These are phyloP conservation scores for Lasius platythorax DNA, from an alignment of 2,888 invertebrate species.

Conservation along the genomic window DNA sequence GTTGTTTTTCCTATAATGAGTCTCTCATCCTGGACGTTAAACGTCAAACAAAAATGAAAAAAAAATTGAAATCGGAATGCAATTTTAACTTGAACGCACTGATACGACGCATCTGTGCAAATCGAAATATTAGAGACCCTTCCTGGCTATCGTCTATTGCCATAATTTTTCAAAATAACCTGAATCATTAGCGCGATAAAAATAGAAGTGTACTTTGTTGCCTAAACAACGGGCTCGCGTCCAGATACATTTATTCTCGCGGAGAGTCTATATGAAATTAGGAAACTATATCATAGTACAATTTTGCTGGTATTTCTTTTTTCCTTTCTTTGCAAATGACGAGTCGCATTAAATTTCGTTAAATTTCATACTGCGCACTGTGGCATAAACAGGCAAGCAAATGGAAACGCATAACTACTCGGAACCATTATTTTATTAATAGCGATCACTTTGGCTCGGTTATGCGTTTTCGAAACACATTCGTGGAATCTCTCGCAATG, in stretches of 20 bases:
- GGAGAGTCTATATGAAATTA: not conserved
- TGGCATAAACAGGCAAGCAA: not conserved
- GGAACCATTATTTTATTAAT: constrained; percentile 38
- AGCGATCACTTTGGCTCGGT: constrained; percentile 30
- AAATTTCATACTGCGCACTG: not conserved
- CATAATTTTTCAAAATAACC: constrained; percentile 3
- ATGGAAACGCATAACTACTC: not conserved
- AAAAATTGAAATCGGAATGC: not conserved
- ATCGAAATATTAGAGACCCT: not conserved
- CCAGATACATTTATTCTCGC: constrained; percentile 33
- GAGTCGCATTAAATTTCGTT: not conserved
- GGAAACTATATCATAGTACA: not conserved
- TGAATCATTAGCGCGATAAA: not conserved
- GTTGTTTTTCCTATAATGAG: not conserved
- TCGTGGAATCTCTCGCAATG: not conserved
- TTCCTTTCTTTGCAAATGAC: not conserved
- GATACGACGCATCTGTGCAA: not conserved
- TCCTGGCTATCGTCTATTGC: not conserved
- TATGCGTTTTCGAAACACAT: not conserved
- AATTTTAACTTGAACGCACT: not conserved
- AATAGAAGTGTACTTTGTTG: constrained; percentile 18
- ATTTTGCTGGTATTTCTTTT: not conserved
- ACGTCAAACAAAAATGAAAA: not conserved
- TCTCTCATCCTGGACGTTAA: not conserved
- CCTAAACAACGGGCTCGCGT: constrained; percentile 35